Conservation (phyloP, 2,113 vertebrate genomes). For the Bufo bufo region DNA sequence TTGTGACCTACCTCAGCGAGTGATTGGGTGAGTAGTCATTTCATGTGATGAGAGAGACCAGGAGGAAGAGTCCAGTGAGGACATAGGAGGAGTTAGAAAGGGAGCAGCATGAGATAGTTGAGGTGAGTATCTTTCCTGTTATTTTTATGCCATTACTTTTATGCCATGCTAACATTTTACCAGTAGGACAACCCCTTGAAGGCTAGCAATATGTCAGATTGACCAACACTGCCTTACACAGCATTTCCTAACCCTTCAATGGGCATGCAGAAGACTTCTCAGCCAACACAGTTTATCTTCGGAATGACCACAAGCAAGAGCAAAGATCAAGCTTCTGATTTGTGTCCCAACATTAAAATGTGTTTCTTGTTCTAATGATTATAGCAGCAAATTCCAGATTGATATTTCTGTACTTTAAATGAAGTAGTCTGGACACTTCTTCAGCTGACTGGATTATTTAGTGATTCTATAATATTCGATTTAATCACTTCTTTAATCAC, state of each 20-base stretch:
- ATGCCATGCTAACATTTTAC: no score
- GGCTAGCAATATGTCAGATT: no score
- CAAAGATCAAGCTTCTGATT: not conserved
- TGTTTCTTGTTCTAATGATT: not conserved
- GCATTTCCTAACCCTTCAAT: not conserved
- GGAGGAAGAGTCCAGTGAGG: no score
- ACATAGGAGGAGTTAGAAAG: no score
- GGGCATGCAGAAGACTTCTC: not conserved
- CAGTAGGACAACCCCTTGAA: no score
- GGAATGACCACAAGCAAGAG: not conserved
- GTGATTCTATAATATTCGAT: slow-evolving; percentile 21
- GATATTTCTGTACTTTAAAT: slow-evolving; percentile 26
- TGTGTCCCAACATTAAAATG: slow-evolving; percentile 1
- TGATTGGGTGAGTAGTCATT: no score
- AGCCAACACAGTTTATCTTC: not conserved
- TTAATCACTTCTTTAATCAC: slow-evolving; percentile 23
- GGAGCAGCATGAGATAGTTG: no score
- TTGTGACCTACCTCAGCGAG: no score
- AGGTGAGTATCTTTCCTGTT: no score
- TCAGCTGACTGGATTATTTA: slow-evolving; percentile 4
- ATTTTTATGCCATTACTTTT: no score
- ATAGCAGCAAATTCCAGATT: not conserved
- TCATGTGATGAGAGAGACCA: no score
- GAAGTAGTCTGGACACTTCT: slow-evolving; percentile 12
- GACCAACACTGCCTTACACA: not conserved